Conservation (phyloP, 2,888 invertebrate species). For the Tricholauxania praeusta region DNA sequence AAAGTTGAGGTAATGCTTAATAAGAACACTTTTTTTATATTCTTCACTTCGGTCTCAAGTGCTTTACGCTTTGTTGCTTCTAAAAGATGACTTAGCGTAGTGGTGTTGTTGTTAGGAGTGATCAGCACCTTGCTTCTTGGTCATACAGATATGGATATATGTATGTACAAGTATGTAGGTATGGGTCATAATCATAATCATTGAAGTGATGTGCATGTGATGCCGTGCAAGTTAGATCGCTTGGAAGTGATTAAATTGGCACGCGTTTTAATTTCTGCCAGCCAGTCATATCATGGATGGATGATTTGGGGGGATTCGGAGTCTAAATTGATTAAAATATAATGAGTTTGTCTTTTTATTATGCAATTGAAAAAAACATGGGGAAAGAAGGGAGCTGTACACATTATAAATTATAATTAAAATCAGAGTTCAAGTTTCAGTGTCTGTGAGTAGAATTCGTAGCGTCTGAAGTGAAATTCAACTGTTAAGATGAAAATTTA, state of each 20-base stretch:
- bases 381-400: too few species aligned
- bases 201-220: slow-evolving; percentile 16
- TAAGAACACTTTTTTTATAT: too few species aligned
- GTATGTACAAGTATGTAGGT: neutral
- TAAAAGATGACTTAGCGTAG: neutral
- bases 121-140: too few species aligned
- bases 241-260: slow-evolving; percentile 32
- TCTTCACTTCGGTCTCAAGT: slow-evolving; percentile 4
- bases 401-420: too few species aligned
- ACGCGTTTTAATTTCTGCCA: slow-evolving; percentile 28
- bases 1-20: neutral
- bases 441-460: too few species aligned
- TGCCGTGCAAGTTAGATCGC: slow-evolving; percentile 25
- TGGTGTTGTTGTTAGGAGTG: neutral
- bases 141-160: too few species aligned
- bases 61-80: slow-evolving; percentile 32
- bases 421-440: too few species aligned
- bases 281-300: neutral
- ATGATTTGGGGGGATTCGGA: neutral
- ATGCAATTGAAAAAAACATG: too few species aligned
- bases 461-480: too few species aligned
- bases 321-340: neutral
- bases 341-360: too few species aligned
- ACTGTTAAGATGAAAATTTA: too few species aligned
- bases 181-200: slow-evolving; percentile 9